Percentiles rank a stretch among this genome's conserved stretches.
Evolutionary conservation across 2,888 invertebrate genomes (phyloP).

Genomic region (Hoplodrina ambigua): DNA sequence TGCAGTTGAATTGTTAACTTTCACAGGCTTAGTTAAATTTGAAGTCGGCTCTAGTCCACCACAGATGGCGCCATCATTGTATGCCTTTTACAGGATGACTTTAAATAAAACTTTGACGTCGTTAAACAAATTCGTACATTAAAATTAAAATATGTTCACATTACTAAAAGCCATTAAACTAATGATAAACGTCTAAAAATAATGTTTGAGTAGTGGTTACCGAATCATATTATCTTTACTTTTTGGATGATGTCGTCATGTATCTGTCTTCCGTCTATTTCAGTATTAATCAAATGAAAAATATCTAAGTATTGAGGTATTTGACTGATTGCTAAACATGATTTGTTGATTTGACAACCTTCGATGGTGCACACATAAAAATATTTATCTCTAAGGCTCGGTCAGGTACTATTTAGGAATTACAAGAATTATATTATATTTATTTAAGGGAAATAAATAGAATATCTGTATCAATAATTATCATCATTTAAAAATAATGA

Average conservation of each 20-base stretch:
- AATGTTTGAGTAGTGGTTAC: slow-evolving; percentile 34
- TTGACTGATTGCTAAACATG: slow-evolving; percentile 12
- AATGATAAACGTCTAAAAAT: slow-evolving; percentile 33
- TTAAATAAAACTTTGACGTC: neutral
- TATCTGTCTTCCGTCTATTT: slow-evolving; percentile 35
- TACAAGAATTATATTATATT: too few relatives aligned
- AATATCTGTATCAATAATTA: too few relatives aligned
- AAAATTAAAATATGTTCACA: slow-evolving; percentile 24
- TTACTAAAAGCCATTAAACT: slow-evolving; percentile 12
- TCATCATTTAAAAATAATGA: too few relatives aligned
- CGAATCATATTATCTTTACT: slow-evolving; percentile 27
- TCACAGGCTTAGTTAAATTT: slow-evolving; percentile 14
- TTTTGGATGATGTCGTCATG: slow-evolving; percentile 37
- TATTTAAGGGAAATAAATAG: slow-evolving; percentile 5
- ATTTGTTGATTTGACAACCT: slow-evolving; percentile 23
- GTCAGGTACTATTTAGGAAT: too few relatives aligned
- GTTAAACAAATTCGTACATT: slow-evolving; percentile 12
- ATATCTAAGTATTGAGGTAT: slow-evolving; percentile 10
- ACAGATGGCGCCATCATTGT: neutral
- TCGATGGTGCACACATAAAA: neutral
- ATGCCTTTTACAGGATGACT: neutral
- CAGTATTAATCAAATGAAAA: slow-evolving; percentile 24
- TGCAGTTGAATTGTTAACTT: slow-evolving; percentile 27
- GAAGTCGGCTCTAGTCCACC: neutral
- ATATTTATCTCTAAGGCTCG: neutral